Evolutionary conservation across 2,113 vertebrate species (phyloP).

Genomic region (Puma concolor): DNA sequence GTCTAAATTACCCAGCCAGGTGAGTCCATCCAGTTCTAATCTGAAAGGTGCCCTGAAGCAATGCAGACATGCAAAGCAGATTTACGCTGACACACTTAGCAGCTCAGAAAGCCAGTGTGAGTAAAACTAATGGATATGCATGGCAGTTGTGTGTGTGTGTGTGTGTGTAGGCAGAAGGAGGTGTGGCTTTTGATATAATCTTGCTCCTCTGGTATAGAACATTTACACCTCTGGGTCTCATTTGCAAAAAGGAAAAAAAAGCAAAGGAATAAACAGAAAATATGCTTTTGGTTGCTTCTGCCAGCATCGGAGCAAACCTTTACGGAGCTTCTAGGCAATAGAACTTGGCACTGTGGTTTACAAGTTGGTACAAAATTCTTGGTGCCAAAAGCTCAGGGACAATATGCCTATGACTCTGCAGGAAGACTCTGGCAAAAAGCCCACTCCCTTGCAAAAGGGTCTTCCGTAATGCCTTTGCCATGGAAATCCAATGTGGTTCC

Average conservation of each 20-base stretch:
- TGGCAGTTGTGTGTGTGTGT: background rate
- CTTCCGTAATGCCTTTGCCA: background rate
- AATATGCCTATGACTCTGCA: background rate
- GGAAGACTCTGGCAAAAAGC: constrained; percentile 8
- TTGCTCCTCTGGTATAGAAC: constrained; percentile 31
- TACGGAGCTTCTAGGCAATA: constrained; percentile 40
- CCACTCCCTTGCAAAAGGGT: background rate
- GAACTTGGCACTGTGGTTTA: constrained; percentile 15
- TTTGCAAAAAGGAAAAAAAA: constrained; percentile 23
- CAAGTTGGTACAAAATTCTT: constrained; percentile 29
- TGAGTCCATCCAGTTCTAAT: constrained; percentile 49
- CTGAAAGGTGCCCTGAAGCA: background rate
- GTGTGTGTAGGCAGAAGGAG: background rate
- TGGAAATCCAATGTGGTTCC: background rate
- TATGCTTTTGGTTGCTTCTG: constrained; percentile 47
- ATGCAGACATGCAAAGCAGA: background rate
- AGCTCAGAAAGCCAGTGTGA: background rate
- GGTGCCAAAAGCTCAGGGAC: background rate
- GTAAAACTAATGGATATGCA: constrained; percentile 6
- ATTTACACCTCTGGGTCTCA: constrained; percentile 39
- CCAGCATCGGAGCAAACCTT: constrained; percentile 59
- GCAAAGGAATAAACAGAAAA: constrained; percentile 52
- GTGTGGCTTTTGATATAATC: constrained; percentile 26
- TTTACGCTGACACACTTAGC: background rate
- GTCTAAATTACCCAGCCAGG: constrained; percentile 44